These are phyloP conservation scores for Platichthys flesus DNA, from an alignment of 2,113 vertebrate genomes.

Conservation along the genomic window DNA sequence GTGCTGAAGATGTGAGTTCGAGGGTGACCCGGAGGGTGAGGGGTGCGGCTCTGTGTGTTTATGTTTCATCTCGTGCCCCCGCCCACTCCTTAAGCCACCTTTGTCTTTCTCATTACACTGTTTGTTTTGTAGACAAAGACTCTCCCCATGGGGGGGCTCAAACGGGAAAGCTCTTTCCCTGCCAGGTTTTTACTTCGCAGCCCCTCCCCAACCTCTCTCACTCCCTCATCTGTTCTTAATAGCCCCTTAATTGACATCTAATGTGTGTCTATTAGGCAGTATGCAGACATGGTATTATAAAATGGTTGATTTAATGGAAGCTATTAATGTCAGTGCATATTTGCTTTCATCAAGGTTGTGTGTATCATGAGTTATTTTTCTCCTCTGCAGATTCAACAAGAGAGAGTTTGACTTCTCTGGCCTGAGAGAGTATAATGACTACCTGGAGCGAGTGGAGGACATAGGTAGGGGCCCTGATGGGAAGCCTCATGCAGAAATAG, in stretches of 20 bases:
- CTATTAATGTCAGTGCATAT: slow-evolving; percentile 64
- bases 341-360: slow-evolving; percentile 60
- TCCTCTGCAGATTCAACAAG: slow-evolving; percentile 94
- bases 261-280: slow-evolving; percentile 71
- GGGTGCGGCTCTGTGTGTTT: slow-evolving; percentile 67
- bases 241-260: slow-evolving; percentile 78
- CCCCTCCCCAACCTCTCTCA: slow-evolving; percentile 63
- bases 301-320: slow-evolving; percentile 72
- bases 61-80: slow-evolving; percentile 70
- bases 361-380: slow-evolving; percentile 42
- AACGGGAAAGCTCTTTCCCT: slow-evolving; percentile 75
- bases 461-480: slow-evolving; percentile 85
- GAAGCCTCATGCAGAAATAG: slow-evolving; percentile 8
- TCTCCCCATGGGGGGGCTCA: slow-evolving; percentile 65
- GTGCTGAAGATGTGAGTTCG: slow-evolving; percentile 95
- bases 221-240: slow-evolving; percentile 73
- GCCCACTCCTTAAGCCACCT: slow-evolving; percentile 78
- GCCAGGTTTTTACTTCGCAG: slow-evolving; percentile 75
- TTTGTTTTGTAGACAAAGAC: slow-evolving; percentile 85
- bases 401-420: slow-evolving; percentile 93
- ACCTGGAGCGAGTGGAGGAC: slow-evolving; percentile 95
- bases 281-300: slow-evolving; percentile 70
- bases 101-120: slow-evolving; percentile 82
- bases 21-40: slow-evolving; percentile 5
- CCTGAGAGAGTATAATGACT: slow-evolving; percentile 94